These are phyloP conservation scores for Acanthis flammea DNA, from an alignment of 2,797 vertebrate genomes.

Conservation along the genomic window DNA sequence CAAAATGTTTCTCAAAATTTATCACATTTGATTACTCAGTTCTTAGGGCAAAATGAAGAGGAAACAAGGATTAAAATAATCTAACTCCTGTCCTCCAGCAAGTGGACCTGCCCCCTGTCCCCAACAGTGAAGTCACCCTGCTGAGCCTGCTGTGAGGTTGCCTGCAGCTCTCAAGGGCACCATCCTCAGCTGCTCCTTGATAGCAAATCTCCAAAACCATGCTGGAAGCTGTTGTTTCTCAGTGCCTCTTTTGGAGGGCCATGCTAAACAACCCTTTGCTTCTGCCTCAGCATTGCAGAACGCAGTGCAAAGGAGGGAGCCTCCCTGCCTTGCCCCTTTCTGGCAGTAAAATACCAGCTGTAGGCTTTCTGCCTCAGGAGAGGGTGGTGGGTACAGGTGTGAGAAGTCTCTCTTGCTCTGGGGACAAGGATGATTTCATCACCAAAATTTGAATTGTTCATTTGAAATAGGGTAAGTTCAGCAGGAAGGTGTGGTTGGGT, in stretches of 20 bases:
- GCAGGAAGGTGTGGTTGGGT: neutral
- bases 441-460: neutral
- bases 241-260: accelerated
- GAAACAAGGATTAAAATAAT: neutral
- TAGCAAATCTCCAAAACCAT: neutral
- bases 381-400: neutral
- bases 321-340: neutral
- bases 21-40: neutral
- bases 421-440: neutral
- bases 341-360: neutral
- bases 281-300: neutral
- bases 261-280: neutral
- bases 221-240: neutral
- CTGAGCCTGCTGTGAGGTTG: neutral
- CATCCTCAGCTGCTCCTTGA: neutral
- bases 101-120: neutral
- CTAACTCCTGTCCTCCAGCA: neutral
- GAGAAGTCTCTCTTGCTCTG: neutral
- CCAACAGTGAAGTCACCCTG: neutral
- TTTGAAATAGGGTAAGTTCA: neutral
- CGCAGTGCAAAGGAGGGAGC: neutral
- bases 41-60: neutral
- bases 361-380: neutral
- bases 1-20: neutral
- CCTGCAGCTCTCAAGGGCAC: neutral